A percentile compares a stretch with the other conserved stretches of the same genome.
phyloP scores from a whole-genome alignment of 1,140 invertebrate species.

The Tetragnatha versicolor region DNA sequence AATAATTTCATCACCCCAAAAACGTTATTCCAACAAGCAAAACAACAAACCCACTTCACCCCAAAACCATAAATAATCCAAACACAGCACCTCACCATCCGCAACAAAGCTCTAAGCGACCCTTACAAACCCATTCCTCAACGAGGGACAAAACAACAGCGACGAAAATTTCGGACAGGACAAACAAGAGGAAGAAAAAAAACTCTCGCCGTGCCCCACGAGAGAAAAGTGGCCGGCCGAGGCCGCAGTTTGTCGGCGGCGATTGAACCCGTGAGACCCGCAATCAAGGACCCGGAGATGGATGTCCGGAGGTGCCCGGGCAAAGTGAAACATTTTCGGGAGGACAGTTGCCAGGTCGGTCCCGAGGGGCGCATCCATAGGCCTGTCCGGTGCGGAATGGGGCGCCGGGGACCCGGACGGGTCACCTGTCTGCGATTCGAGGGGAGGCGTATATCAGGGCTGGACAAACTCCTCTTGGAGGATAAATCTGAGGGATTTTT shows the following conservation, averaged over 20 bases:
- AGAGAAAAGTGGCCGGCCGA: conserved; percentile 14
- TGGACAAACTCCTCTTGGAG: not conserved
- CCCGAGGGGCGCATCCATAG: conserved; percentile 24
- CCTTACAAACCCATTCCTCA: no score
- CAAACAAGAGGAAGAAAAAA: not conserved
- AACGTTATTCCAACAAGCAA: no score
- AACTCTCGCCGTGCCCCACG: not conserved
- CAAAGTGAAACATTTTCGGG: conserved; percentile 29
- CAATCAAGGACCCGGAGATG: conserved; percentile 26
- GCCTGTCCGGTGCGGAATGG: conserved; percentile 20
- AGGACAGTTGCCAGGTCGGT: conserved; percentile 9
- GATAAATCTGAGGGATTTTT: no score
- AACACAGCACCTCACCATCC: no score
- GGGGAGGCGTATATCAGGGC: not conserved
- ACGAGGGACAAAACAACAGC: no score
- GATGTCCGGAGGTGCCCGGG: conserved; percentile 28
- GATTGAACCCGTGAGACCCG: conserved; percentile 32
- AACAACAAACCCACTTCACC: no score
- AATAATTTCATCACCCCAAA: no score
- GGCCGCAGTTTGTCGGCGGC: conserved; percentile 28
- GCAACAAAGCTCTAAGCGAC: no score
- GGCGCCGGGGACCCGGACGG: not conserved
- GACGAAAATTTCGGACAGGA: no score
- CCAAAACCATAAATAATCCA: no score
- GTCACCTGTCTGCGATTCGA: conserved; percentile 19